These are phyloP conservation scores for Gymnobelideus leadbeateri DNA, from an alignment of 2,113 vertebrate genomes.

Conservation along the genomic window DNA sequence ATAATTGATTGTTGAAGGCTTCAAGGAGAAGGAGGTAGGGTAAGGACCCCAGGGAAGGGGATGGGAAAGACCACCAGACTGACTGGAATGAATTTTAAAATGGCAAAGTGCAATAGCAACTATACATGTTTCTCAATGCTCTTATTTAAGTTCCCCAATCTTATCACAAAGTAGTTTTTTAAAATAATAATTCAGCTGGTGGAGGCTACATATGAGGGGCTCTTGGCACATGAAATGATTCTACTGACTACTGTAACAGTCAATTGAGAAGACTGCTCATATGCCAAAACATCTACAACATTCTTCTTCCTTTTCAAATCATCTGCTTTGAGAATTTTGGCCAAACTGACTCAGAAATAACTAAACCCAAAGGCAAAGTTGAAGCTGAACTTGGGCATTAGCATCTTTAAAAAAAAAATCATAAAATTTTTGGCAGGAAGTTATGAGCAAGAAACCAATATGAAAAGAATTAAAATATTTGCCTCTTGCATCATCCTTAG, in stretches of 20 bases:
- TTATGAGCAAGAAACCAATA: constrained; percentile 37
- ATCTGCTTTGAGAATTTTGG: constrained; percentile 5
- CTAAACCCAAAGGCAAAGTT: constrained; percentile 30
- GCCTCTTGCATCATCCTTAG: not conserved
- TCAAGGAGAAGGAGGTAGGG: not conserved
- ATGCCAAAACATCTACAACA: not conserved
- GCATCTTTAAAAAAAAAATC: not conserved
- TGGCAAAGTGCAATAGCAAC: not conserved
- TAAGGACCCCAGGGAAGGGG: not conserved
- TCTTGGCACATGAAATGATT: not conserved
- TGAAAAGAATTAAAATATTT: not conserved
- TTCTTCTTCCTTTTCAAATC: constrained; percentile 11
- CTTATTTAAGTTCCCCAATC: not conserved
- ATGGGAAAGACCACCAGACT: not conserved
- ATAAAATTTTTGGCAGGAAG: not conserved
- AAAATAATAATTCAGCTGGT: not conserved
- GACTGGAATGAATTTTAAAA: not conserved
- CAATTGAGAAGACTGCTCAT: not conserved
- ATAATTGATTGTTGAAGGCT: not conserved
- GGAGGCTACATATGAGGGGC: not conserved
- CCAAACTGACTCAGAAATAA: not conserved
- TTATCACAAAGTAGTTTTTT: not conserved
- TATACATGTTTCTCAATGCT: not conserved
- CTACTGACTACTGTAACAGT: not conserved
- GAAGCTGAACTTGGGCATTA: constrained; percentile 28